Evolutionary conservation across 2,888 invertebrate genomes (phyloP).

Genomic region (Geophilus truncorum): DNA sequence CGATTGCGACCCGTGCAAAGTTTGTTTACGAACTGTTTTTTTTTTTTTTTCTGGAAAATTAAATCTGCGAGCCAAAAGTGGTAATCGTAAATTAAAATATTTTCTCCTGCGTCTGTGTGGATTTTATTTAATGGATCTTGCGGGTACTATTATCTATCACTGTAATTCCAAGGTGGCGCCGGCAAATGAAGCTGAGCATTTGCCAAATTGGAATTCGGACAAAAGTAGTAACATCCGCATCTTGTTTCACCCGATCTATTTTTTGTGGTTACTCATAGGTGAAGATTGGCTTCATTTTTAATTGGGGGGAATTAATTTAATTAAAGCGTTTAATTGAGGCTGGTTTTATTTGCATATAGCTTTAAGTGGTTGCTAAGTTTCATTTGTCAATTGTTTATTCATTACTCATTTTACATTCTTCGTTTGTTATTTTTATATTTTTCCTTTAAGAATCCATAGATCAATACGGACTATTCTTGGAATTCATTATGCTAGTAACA

Average conservation of each 20-base stretch:
- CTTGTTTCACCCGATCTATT: neutral
- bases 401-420: too few relatives aligned
- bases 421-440: too few relatives aligned
- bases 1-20: too few relatives aligned
- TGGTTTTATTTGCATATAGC: too few relatives aligned
- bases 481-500: neutral
- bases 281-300: neutral
- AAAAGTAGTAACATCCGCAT: neutral
- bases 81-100: neutral
- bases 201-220: constrained; percentile 12
- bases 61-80: neutral
- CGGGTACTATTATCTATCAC: neutral
- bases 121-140: neutral
- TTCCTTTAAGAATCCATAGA: neutral
- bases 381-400: too few relatives aligned
- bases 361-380: too few relatives aligned
- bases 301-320: too few relatives aligned
- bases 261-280: neutral
- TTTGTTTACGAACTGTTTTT: neutral
- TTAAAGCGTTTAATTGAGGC: too few relatives aligned
- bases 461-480: neutral
- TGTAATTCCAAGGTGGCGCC: neutral
- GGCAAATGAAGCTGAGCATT: neutral
- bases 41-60: neutral
- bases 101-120: neutral